These are phyloP conservation scores for Poecile atricapillus DNA, from an alignment of 2,113 vertebrate species.

Conservation along the genomic window DNA sequence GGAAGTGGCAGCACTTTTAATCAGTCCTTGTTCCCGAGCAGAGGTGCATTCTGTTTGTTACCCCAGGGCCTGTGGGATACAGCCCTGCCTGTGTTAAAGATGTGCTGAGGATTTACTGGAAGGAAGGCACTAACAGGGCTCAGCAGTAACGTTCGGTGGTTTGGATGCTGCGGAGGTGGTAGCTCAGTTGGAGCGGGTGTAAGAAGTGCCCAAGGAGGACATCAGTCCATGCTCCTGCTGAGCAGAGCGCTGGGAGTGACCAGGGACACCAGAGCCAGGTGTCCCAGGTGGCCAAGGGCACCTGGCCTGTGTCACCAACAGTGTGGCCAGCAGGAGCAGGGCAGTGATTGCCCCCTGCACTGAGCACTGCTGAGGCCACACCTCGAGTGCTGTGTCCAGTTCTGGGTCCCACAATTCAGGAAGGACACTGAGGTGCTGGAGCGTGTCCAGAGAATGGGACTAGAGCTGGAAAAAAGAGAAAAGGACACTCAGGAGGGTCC, in stretches of 20 bases:
- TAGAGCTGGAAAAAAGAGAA: background rate
- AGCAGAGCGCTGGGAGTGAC: background rate
- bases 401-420: background rate
- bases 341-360: background rate
- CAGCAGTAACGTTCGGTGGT: accelerated
- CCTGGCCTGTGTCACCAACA: background rate
- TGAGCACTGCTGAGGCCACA: background rate
- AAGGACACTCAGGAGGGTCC: background rate
- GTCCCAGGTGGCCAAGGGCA: background rate
- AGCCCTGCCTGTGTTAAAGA: background rate
- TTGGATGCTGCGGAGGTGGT: background rate
- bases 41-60: background rate
- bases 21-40: background rate
- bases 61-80: background rate
- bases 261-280: background rate
- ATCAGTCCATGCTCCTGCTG: background rate
- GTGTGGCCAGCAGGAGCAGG: background rate
- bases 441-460: background rate
- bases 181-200: background rate
- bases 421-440: background rate
- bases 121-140: background rate
- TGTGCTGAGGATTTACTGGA: background rate
- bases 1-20: background rate
- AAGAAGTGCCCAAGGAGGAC: background rate
- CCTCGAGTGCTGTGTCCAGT: accelerated